These are phyloP conservation scores for Xenentodon cancila DNA, from an alignment of 2,797 vertebrate species.

Conservation along the genomic window DNA sequence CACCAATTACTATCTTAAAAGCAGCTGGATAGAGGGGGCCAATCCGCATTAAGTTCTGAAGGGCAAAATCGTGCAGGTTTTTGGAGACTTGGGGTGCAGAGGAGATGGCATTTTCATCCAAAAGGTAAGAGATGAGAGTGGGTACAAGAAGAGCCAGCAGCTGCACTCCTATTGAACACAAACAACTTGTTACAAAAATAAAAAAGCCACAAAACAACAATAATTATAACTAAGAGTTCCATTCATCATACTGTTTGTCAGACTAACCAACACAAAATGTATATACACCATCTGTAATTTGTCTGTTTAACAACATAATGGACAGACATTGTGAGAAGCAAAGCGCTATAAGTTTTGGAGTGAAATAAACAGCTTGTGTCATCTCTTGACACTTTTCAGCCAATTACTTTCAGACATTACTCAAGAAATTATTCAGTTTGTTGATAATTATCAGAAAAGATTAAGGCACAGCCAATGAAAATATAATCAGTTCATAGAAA, in stretches of 20 bases:
- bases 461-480: too few relatives aligned
- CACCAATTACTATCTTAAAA: conserved; percentile 96
- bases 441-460: too few relatives aligned
- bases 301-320: background rate
- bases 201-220: background rate
- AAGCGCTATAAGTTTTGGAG: too few relatives aligned
- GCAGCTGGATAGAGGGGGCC: conserved; percentile 96
- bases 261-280: background rate
- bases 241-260: background rate
- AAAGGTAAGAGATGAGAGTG: conserved; percentile 94
- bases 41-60: conserved; percentile 97
- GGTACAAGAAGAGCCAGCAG: conserved; percentile 95
- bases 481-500: too few relatives aligned
- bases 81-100: conserved; percentile 87
- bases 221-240: conserved; percentile 2
- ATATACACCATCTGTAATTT: background rate
- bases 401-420: background rate
- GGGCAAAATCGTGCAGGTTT: conserved; percentile 95
- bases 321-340: too few relatives aligned
- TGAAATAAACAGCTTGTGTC: background rate
- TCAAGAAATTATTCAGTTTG: background rate
- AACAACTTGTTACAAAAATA: conserved; percentile 9
- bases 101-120: conserved; percentile 92
- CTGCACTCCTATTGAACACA: conserved; percentile 86
- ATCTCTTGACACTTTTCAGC: background rate